These are phyloP conservation scores for Gnathonemus echidnorhynchus DNA, from an alignment of 2,113 vertebrate species.

Conservation along the genomic window DNA sequence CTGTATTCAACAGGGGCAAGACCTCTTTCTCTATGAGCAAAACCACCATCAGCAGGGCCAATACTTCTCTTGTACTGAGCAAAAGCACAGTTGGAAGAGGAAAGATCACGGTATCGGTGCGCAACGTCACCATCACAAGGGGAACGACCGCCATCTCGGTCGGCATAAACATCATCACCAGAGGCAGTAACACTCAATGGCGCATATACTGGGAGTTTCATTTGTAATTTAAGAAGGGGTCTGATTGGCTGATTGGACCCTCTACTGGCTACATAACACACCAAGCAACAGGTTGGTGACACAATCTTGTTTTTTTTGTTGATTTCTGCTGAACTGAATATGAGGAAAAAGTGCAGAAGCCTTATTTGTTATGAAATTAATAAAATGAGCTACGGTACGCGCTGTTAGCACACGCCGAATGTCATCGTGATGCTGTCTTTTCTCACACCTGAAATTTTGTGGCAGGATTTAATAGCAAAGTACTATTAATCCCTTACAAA, in stretches of 20 bases:
- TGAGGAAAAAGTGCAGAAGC: neutral
- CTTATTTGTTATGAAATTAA: neutral
- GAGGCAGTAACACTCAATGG: constrained; percentile 61
- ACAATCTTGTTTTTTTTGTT: neutral
- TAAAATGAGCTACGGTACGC: too few species aligned
- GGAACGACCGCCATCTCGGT: constrained; percentile 53
- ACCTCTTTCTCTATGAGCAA: constrained; percentile 61
- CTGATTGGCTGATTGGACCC: constrained; percentile 9
- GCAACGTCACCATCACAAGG: constrained; percentile 22
- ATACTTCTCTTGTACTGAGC: constrained; percentile 51
- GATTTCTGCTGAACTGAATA: neutral
- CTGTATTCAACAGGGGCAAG: constrained; percentile 7
- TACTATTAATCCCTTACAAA: neutral
- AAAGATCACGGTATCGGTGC: constrained; percentile 22
- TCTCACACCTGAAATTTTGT: neutral
- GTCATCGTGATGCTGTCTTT: neutral
- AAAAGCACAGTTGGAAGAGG: constrained; percentile 54
- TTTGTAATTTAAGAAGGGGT: constrained; percentile 15
- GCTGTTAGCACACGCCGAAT: neutral
- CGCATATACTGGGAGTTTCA: constrained; percentile 70
- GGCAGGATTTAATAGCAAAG: neutral
- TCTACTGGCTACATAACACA: neutral
- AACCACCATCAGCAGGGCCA: constrained; percentile 58
- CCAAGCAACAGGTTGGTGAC: constrained; percentile 16
- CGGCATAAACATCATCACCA: constrained; percentile 33